Percentiles rank a stretch among this genome's conserved stretches.
These are phyloP conservation scores for Drosophila bocki DNA, from an alignment of 1,140 invertebrate genomes.

Conservation along the genomic window DNA sequence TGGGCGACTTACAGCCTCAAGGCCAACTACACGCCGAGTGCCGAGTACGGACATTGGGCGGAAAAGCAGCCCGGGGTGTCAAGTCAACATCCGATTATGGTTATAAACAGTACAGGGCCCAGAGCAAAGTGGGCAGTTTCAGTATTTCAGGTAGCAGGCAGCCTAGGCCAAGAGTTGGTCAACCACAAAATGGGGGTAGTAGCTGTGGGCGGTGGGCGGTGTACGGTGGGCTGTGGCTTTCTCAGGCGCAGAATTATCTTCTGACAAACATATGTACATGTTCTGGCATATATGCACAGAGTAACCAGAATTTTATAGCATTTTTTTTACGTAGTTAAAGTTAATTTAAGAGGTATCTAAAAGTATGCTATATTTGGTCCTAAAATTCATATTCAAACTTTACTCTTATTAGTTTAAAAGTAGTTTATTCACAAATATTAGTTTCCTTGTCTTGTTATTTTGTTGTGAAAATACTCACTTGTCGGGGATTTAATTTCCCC, in stretches of 20 bases:
- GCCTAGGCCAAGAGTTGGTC: neutral
- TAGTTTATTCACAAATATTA: neutral
- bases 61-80: conserved; percentile 34
- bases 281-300: no score
- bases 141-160: conserved; percentile 1
- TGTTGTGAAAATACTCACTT: neutral
- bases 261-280: no score
- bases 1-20: conserved; percentile 31
- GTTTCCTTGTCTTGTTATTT: neutral
- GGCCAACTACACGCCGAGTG: conserved; percentile 5
- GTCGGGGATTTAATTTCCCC: neutral
- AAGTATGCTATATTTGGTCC: neutral
- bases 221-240: no score
- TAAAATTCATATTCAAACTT: no score
- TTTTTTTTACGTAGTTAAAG: neutral
- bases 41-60: conserved; percentile 4
- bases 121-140: neutral
- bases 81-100: conserved; percentile 45
- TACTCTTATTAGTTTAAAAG: neutral
- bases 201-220: neutral
- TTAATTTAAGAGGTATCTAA: neutral
- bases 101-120: neutral
- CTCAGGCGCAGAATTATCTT: neutral
- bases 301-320: neutral
- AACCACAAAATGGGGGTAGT: neutral